phyloP scores from a whole-genome alignment of 2,797 vertebrate genomes.

The Epinephelus awoara region DNA sequence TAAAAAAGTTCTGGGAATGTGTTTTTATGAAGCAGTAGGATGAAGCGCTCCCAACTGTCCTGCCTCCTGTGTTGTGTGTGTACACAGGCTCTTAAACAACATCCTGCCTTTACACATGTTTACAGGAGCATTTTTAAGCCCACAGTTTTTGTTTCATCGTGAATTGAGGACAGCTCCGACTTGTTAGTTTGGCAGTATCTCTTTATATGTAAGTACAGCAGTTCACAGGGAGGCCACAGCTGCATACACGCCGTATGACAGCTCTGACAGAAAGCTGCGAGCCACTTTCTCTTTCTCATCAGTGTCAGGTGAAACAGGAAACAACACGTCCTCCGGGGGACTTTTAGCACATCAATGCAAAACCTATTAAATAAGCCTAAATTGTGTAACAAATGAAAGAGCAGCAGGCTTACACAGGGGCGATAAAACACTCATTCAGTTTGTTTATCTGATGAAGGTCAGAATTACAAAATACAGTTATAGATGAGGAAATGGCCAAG shows the following conservation, averaged over 20 bases:
- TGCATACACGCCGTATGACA: not conserved
- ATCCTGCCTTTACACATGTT: conserved; percentile 1
- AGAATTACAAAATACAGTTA: not conserved
- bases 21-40: no score
- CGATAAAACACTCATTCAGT: not conserved
- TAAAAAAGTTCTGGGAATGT: no score
- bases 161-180: not conserved
- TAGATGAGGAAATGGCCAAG: not conserved
- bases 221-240: conserved; percentile 27
- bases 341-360: not conserved
- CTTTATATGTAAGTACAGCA: not conserved
- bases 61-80: no score
- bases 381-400: not conserved
- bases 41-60: no score
- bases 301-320: not conserved
- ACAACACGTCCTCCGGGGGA: no score
- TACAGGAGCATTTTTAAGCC: not conserved
- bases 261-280: not conserved
- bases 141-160: not conserved
- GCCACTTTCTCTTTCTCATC: not conserved
- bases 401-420: not conserved
- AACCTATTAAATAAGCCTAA: not conserved
- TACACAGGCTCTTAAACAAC: not conserved
- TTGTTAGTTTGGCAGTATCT: not conserved
- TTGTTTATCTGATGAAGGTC: conserved; percentile 1